Evolutionary conservation across 1,140 invertebrate genomes (phyloP).

Genomic region (Anoplolepis gracilipes): DNA sequence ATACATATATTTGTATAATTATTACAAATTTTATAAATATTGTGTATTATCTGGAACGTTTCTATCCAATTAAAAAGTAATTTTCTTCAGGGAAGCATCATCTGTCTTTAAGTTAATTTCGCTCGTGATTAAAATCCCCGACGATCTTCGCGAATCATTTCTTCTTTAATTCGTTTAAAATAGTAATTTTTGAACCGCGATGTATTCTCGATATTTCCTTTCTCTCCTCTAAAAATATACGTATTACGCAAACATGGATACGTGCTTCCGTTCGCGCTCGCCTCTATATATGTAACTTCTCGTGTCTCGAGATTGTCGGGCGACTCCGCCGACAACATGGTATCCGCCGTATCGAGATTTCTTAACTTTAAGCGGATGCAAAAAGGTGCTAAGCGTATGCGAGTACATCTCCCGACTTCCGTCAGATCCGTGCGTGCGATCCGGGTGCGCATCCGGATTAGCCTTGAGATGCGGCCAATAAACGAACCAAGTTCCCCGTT

Average conservation of each 20-base stretch:
- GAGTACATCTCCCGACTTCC: constrained; percentile 76
- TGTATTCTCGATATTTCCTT: constrained; percentile 31
- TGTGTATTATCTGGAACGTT: too few species aligned
- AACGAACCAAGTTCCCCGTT: constrained; percentile 58
- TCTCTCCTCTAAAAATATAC: constrained; percentile 57
- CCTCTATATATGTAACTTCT: constrained; percentile 32
- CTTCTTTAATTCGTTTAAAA: not conserved
- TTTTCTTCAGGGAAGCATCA: not conserved
- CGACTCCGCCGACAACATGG: constrained; percentile 49
- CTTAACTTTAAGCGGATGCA: constrained; percentile 82
- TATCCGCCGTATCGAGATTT: constrained; percentile 55
- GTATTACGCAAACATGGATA: constrained; percentile 50
- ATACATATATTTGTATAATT: too few species aligned
- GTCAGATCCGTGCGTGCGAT: constrained; percentile 67
- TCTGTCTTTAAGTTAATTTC: not conserved
- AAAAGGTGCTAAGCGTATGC: constrained; percentile 83
- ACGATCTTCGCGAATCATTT: not conserved
- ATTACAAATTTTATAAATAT: too few species aligned
- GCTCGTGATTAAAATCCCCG: not conserved
- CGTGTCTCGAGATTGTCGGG: constrained; percentile 53
- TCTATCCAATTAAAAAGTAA: not conserved
- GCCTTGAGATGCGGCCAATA: constrained; percentile 67
- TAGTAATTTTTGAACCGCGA: not conserved
- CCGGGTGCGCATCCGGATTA: constrained; percentile 45
- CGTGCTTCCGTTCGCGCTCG: constrained; percentile 51